A percentile compares a stretch with the other conserved stretches of the same genome.
phyloP scores from a whole-genome alignment of 2,888 invertebrate species.

The Dimorphilus gyrociliatus region DNA sequence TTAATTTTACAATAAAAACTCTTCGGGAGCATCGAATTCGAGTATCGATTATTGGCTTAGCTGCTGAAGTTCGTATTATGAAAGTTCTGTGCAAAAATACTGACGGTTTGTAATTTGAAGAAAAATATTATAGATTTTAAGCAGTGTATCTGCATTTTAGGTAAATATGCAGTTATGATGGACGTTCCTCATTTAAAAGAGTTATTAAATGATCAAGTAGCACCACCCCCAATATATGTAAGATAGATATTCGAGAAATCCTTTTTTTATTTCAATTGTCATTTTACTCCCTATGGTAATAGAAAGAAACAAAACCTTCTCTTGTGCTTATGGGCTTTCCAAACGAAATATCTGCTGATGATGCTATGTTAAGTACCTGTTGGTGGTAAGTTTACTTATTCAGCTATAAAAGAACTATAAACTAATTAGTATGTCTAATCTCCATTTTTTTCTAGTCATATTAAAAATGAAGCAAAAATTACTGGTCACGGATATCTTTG shows the following conservation, averaged over 20 bases:
- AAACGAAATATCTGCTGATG: no score
- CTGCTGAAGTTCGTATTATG: conserved; percentile 85
- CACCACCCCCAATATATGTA: conserved; percentile 39
- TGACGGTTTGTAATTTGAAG: conserved; percentile 38
- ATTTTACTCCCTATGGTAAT: no score
- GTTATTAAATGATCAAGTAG: conserved; percentile 39
- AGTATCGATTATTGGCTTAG: conserved; percentile 82
- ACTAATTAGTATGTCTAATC: no score
- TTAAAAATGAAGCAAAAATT: no score
- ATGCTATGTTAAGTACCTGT: no score
- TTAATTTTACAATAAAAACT: conserved; percentile 56
- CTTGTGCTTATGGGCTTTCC: no score
- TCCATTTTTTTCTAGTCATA: no score
- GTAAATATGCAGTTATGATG: conserved; percentile 67
- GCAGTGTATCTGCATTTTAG: conserved; percentile 35
- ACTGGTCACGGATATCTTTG: conserved; percentile 43
- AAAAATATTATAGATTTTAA: background rate
- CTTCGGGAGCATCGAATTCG: no score
- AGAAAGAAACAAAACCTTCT: no score
- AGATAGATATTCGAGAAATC: conserved; percentile 9
- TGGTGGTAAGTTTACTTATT: no score
- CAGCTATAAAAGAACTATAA: no score
- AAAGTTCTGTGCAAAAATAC: conserved; percentile 69
- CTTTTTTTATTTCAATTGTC: conserved; percentile 7
- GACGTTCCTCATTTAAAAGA: conserved; percentile 57